Percentiles rank a stretch among this genome's conserved stretches.
These are phyloP conservation scores for Ceryle rudis DNA, from an alignment of 2,797 vertebrate species.

Conservation along the genomic window DNA sequence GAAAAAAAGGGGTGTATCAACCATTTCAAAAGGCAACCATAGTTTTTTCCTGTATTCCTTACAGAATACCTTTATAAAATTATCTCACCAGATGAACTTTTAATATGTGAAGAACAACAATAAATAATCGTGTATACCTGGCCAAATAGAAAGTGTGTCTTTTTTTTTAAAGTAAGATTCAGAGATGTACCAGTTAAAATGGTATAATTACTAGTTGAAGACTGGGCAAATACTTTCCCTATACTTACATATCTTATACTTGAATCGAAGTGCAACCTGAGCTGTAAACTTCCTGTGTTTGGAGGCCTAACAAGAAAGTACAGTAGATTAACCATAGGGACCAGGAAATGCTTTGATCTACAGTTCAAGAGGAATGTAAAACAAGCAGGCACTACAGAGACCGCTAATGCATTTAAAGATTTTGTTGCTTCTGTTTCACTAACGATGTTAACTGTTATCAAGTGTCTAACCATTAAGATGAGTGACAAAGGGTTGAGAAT, in stretches of 20 bases:
- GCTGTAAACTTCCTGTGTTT: slow-evolving; percentile 30
- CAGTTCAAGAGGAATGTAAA: slow-evolving; percentile 4
- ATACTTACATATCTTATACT: neutral
- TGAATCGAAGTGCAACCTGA: neutral
- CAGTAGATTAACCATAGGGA: neutral
- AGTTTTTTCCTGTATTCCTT: neutral
- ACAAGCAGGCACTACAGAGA: neutral
- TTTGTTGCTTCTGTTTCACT: neutral
- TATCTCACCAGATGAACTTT: neutral
- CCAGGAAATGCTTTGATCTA: slow-evolving; percentile 45
- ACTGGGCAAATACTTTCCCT: neutral
- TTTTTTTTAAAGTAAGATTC: neutral
- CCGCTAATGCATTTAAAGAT: neutral
- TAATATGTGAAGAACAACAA: neutral
- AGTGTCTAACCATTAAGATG: slow-evolving; percentile 30
- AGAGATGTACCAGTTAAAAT: neutral
- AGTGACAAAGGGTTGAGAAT: slow-evolving; percentile 41
- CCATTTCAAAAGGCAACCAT: neutral
- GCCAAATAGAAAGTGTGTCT: neutral
- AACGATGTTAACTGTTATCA: slow-evolving; percentile 52
- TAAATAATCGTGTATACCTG: neutral
- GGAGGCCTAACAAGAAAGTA: neutral
- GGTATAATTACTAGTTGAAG: neutral
- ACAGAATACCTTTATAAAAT: neutral
- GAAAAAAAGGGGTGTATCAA: neutral